A percentile compares a stretch with the other conserved stretches of the same genome.
Evolutionary conservation across 1,140 invertebrate genomes (phyloP).

Genomic region (Heliconius melpomene): DNA sequence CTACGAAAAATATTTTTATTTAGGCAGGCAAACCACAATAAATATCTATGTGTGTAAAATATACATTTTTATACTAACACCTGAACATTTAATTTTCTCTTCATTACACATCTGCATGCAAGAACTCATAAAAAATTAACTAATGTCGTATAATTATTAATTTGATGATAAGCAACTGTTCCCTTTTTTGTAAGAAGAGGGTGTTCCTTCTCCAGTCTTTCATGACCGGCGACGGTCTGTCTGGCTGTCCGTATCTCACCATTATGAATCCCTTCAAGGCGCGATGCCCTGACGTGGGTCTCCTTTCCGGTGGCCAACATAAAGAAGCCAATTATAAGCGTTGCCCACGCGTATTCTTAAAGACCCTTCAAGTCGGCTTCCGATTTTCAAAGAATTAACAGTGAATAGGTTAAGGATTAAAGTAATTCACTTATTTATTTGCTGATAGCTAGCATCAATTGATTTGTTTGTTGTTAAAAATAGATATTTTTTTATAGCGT

Average conservation of each 20-base stretch:
- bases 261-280: slow-evolving; percentile 71
- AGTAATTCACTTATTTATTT: slow-evolving; percentile 59
- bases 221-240: slow-evolving; percentile 64
- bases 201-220: background rate
- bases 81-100: background rate
- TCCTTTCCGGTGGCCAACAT: slow-evolving; percentile 67
- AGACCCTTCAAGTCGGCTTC: slow-evolving; percentile 61
- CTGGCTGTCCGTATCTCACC: slow-evolving; percentile 47
- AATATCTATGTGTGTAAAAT: too few relatives aligned
- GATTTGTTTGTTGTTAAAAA: slow-evolving; percentile 20
- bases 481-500: slow-evolving; percentile 4
- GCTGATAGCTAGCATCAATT: slow-evolving; percentile 30
- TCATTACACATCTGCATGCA: too few relatives aligned
- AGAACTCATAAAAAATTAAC: background rate
- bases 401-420: slow-evolving; percentile 63
- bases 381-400: slow-evolving; percentile 73
- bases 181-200: background rate
- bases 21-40: too few relatives aligned
- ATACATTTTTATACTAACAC: background rate
- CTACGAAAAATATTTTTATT: too few relatives aligned
- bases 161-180: background rate
- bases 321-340: slow-evolving; percentile 75
- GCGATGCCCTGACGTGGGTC: slow-evolving; percentile 65
- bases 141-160: background rate
- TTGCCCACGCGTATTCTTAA: slow-evolving; percentile 55